Percentiles rank a stretch among this genome's conserved stretches.
Conservation (phyloP, 2,888 invertebrate genomes). For the Agrochola lychnidis region DNA sequence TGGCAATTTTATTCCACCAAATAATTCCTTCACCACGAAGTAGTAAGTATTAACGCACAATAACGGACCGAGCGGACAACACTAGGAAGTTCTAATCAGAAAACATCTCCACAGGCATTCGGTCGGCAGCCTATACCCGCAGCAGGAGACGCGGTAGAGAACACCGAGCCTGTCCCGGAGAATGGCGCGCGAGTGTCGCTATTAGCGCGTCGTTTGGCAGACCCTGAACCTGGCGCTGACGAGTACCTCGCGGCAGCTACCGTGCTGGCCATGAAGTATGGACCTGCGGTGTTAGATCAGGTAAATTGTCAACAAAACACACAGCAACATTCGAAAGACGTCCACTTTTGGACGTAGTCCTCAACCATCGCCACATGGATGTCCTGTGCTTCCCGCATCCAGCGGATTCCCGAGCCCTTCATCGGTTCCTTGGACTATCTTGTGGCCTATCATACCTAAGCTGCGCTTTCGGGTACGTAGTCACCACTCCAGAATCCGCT, state of each 20-base stretch:
- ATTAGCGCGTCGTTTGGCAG: slow-evolving; percentile 93
- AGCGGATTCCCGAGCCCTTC: not conserved
- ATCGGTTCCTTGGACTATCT: not conserved
- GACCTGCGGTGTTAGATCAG: slow-evolving; percentile 92
- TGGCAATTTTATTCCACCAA: not conserved
- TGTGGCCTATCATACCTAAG: not conserved
- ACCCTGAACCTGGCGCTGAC: slow-evolving; percentile 89
- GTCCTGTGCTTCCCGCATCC: not conserved
- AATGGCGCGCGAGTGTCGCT: slow-evolving; percentile 95
- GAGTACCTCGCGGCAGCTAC: slow-evolving; percentile 96
- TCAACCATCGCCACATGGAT: not conserved
- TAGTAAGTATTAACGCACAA: slow-evolving; percentile 46
- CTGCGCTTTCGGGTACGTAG: no score
- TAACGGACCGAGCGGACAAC: slow-evolving; percentile 55
- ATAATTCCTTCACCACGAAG: not conserved
- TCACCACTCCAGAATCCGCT: not conserved
- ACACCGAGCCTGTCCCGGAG: slow-evolving; percentile 77
- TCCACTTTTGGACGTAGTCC: no score
- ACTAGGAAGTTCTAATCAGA: slow-evolving; percentile 58
- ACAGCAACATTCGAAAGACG: not conserved
- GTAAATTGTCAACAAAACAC: slow-evolving; percentile 62
- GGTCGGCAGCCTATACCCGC: slow-evolving; percentile 96
- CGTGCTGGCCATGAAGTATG: slow-evolving; percentile 96
- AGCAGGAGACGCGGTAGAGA: slow-evolving; percentile 60
- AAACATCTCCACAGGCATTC: slow-evolving; percentile 92